Conservation (phyloP, 2,797 vertebrate genomes). For the Parauchenoglanis ngamensis region DNA sequence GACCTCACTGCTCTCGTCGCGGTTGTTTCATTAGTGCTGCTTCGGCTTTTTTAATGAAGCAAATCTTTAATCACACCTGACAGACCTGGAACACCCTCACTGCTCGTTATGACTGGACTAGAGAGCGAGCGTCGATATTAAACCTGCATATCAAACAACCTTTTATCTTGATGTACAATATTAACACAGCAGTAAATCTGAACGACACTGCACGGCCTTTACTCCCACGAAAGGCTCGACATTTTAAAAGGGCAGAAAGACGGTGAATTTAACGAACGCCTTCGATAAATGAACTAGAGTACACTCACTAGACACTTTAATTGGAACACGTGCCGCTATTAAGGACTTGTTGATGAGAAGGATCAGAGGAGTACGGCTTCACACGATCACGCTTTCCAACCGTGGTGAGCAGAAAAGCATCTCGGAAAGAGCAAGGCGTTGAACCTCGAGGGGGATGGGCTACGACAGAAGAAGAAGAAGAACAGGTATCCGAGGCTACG, state of each 20-base stretch:
- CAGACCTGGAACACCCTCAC: slow-evolving; percentile 10
- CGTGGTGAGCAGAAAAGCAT: background rate
- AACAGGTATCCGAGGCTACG: background rate
- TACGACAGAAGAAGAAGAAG: background rate
- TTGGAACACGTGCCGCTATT: background rate
- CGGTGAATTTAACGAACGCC: background rate
- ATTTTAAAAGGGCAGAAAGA: background rate
- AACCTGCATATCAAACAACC: background rate
- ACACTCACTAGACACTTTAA: background rate
- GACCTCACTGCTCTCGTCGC: background rate
- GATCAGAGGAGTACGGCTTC: background rate
- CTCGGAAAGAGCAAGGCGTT: background rate
- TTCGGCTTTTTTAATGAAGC: slow-evolving; percentile 20
- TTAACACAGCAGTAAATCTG: background rate
- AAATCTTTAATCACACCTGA: slow-evolving; percentile 21
- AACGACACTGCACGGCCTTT: background rate
- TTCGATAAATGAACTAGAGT: background rate
- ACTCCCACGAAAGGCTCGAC: background rate
- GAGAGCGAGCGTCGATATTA: background rate
- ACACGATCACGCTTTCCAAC: background rate
- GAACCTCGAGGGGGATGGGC: background rate
- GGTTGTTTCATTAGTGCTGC: slow-evolving; percentile 29
- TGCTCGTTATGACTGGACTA: background rate
- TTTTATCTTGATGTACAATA: background rate
- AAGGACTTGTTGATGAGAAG: background rate